Percentiles rank a stretch among this genome's conserved stretches.
Evolutionary conservation across 2,113 vertebrate genomes (phyloP).

Genomic region (Zapus hudsonius): DNA sequence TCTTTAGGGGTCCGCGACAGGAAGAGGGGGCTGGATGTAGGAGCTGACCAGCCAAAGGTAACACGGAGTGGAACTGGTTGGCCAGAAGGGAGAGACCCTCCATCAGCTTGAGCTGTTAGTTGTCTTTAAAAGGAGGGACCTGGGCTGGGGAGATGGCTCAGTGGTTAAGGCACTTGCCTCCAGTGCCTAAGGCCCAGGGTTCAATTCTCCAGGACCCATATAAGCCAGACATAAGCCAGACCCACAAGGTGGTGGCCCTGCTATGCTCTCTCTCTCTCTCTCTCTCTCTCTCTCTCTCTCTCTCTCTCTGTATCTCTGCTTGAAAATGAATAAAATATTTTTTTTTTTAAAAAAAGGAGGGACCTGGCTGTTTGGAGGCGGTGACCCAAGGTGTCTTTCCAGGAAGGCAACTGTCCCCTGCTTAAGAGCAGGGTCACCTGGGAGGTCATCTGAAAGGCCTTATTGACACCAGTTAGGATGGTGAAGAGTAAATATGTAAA

Average conservation of each 20-base stretch:
- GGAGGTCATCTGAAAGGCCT: constrained; percentile 71
- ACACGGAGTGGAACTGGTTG: constrained; percentile 38
- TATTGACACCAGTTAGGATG: constrained; percentile 22
- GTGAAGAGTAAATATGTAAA: constrained; percentile 27
- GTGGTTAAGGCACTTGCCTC: too few species aligned
- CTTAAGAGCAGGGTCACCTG: constrained; percentile 74
- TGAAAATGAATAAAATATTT: too few species aligned
- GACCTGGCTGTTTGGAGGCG: constrained; percentile 70
- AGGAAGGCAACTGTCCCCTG: constrained; percentile 58
- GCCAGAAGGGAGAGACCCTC: constrained; percentile 17
- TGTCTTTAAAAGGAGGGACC: constrained; percentile 81
- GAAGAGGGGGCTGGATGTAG: constrained; percentile 30
- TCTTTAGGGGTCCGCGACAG: background rate
- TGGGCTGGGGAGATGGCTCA: too few species aligned
- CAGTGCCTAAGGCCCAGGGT: too few species aligned
- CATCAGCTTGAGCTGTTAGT: constrained; percentile 52
- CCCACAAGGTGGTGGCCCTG: too few species aligned
- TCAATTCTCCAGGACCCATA: too few species aligned
- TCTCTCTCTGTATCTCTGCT: too few species aligned
- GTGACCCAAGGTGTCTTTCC: constrained; percentile 75
- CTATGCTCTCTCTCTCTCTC: too few species aligned
- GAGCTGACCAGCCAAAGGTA: constrained; percentile 50
- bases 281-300: too few species aligned
- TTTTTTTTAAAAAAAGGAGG: too few species aligned
- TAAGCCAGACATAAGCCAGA: too few species aligned